Evolutionary conservation across 1,140 invertebrate genomes (phyloP).

Genomic region (Brachionus rotundiformis): DNA sequence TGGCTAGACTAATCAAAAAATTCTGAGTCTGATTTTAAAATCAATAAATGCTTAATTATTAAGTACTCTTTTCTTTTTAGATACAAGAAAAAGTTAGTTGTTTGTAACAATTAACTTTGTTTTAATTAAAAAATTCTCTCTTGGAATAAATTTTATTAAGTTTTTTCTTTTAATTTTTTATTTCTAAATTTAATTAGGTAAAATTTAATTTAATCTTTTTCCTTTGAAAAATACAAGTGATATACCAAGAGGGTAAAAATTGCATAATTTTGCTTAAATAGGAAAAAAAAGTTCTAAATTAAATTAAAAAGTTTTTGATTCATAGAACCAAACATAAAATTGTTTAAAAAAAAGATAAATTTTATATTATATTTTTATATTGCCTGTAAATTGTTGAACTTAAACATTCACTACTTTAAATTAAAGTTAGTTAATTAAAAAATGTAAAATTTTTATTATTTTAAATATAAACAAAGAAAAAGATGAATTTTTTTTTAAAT

Average conservation of each 20-base stretch:
- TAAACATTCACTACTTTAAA: too few relatives aligned
- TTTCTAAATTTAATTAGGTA: not conserved
- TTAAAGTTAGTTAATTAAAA: too few relatives aligned
- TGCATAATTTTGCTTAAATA: not conserved
- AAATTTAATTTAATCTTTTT: not conserved
- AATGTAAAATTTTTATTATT: too few relatives aligned
- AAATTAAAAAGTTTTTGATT: too few relatives aligned
- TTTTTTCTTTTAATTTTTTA: not conserved
- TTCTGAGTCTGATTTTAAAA: not conserved
- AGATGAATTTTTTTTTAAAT: too few relatives aligned
- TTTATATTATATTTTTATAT: not conserved
- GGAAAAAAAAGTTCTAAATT: not conserved
- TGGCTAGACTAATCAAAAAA: slow-evolving; percentile 6
- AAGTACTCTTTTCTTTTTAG: not conserved
- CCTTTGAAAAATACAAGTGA: not conserved
- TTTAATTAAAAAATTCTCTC: too few relatives aligned
- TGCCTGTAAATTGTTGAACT: too few relatives aligned
- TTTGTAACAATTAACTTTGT: too few relatives aligned
- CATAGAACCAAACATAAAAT: not conserved
- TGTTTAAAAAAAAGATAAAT: not conserved
- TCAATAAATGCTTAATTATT: not conserved
- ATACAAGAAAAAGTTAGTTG: not conserved
- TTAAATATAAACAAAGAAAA: too few relatives aligned
- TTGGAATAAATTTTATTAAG: too few relatives aligned
- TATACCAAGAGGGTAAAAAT: not conserved